Conservation (phyloP, 2,888 invertebrate genomes). For the Sarcophaga variegata region DNA sequence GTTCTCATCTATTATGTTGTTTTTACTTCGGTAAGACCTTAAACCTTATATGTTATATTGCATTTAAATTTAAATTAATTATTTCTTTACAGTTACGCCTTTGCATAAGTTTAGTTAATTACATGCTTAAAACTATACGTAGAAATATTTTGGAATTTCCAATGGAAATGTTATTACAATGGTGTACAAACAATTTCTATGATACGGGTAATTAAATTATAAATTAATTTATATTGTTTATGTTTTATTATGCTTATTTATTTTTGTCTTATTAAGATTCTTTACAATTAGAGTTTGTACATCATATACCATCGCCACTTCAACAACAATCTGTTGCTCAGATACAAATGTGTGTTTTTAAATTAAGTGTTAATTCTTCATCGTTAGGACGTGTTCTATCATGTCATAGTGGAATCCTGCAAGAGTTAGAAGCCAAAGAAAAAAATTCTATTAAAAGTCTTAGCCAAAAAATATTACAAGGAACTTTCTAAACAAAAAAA, state of each 20-base stretch:
- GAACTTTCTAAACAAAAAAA: slow-evolving; percentile 52
- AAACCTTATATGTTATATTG: neutral
- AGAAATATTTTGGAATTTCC: slow-evolving; percentile 78
- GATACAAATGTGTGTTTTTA: slow-evolving; percentile 71
- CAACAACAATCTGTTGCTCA: slow-evolving; percentile 49
- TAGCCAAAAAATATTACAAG: slow-evolving; percentile 61
- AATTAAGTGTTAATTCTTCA: slow-evolving; percentile 72
- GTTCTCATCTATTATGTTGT: slow-evolving; percentile 80
- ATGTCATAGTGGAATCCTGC: slow-evolving; percentile 73
- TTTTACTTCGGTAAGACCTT: slow-evolving; percentile 78
- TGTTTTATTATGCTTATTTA: slow-evolving; percentile 25
- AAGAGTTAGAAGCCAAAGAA: slow-evolving; percentile 72
- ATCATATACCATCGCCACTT: slow-evolving; percentile 67
- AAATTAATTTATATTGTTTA: slow-evolving; percentile 3
- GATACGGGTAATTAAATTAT: slow-evolving; percentile 75
- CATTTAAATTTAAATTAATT: neutral
- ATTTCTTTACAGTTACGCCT: slow-evolving; percentile 72
- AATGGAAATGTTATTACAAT: slow-evolving; percentile 75
- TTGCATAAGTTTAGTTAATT: slow-evolving; percentile 73
- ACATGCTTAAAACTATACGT: slow-evolving; percentile 75
- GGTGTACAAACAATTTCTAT: slow-evolving; percentile 75
- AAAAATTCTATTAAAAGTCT: slow-evolving; percentile 60
- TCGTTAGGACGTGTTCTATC: slow-evolving; percentile 72
- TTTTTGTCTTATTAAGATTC: slow-evolving; percentile 69
- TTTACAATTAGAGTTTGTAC: slow-evolving; percentile 71